A percentile compares a stretch with the other conserved stretches of the same genome.
phyloP scores from a whole-genome alignment of 53 echinoderm and acorn worm species.

The Antedon mediterranea region DNA sequence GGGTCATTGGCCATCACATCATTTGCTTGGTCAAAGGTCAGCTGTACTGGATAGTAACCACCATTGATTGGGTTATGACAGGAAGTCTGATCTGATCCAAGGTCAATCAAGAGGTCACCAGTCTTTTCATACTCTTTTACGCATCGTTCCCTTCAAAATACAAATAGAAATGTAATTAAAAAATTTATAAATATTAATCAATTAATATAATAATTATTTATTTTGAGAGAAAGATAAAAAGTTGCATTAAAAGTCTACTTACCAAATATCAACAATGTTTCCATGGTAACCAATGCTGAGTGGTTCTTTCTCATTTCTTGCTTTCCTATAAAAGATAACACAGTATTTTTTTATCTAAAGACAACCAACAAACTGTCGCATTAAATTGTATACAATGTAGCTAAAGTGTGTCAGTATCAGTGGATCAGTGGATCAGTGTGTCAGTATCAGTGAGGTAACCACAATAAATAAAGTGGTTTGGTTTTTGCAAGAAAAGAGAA shows the following conservation, averaged over 20 bases:
- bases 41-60: slow-evolving; percentile 90
- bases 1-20: slow-evolving; percentile 58
- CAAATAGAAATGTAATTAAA: too few species aligned
- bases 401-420: too few species aligned
- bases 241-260: background rate
- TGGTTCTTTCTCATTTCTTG: slow-evolving; percentile 42
- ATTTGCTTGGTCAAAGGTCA: slow-evolving; percentile 80
- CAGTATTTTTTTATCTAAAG: too few species aligned
- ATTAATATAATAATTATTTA: too few species aligned
- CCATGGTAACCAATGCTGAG: slow-evolving; percentile 94
- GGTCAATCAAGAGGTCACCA: slow-evolving; percentile 74
- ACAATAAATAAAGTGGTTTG: too few species aligned
- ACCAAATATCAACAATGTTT: slow-evolving; percentile 84
- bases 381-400: too few species aligned
- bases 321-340: slow-evolving; percentile 31
- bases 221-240: background rate
- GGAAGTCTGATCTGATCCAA: slow-evolving; percentile 93
- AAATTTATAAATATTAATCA: too few species aligned
- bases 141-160: slow-evolving; percentile 49
- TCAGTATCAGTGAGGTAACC: too few species aligned
- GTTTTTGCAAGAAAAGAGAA: too few species aligned
- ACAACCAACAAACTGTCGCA: too few species aligned
- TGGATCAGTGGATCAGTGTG: too few species aligned
- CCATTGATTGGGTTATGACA: slow-evolving; percentile 96
- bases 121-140: slow-evolving; percentile 65